Evolutionary conservation across 1,140 invertebrate species (phyloP).

Genomic region (Acromyrmex echinatior): DNA sequence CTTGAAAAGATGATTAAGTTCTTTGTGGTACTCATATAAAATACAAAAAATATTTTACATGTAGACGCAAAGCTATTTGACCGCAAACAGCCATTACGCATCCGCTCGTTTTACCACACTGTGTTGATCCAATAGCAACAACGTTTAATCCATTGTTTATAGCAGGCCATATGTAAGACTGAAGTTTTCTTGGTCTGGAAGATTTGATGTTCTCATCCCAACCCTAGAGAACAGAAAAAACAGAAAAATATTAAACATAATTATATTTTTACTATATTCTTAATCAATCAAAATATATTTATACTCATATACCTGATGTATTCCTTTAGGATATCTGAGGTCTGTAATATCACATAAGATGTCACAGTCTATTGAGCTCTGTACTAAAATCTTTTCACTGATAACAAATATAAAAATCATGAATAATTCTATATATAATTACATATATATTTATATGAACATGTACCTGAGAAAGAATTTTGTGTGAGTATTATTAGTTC

Average conservation of each 20-base stretch:
- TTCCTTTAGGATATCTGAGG: constrained; percentile 71
- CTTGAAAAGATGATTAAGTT: constrained; percentile 44
- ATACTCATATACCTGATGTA: constrained; percentile 77
- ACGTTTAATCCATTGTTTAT: constrained; percentile 80
- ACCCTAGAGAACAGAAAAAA: constrained; percentile 61
- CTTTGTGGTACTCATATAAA: not conserved
- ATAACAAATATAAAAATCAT: constrained; percentile 7
- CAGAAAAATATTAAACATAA: not conserved
- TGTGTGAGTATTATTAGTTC: not conserved
- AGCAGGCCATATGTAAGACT: constrained; percentile 85
- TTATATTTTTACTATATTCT: constrained; percentile 25
- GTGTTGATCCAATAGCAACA: constrained; percentile 78
- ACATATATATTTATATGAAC: not conserved
- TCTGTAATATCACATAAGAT: constrained; percentile 26
- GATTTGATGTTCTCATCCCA: constrained; percentile 66
- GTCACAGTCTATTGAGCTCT: not conserved
- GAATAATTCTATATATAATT: not conserved
- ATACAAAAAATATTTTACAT: constrained; percentile 65
- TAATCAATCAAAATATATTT: constrained; percentile 22
- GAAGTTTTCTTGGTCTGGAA: constrained; percentile 77
- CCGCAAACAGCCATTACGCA: constrained; percentile 80
- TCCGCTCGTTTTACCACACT: constrained; percentile 83
- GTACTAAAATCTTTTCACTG: constrained; percentile 40
- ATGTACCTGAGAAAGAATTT: constrained; percentile 30
- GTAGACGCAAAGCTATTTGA: constrained; percentile 66